Percentiles rank a stretch among this genome's conserved stretches.
Evolutionary conservation across 2,113 vertebrate species (phyloP).

Genomic region (Lethenteron reissneri): DNA sequence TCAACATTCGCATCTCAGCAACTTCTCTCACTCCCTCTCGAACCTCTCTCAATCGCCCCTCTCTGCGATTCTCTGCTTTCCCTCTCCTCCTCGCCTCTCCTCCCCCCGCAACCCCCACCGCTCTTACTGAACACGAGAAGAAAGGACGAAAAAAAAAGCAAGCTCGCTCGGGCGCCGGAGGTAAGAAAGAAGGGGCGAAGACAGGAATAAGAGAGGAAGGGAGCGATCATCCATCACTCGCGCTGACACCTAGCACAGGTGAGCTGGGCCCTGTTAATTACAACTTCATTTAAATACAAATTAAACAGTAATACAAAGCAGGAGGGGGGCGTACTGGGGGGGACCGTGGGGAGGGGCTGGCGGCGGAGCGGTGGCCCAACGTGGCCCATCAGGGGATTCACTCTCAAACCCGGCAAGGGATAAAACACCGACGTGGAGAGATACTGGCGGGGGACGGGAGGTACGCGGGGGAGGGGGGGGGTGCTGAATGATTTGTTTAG

Average conservation of each 20-base stretch:
- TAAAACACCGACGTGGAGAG: no score
- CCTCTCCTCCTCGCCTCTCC: background rate
- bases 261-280: slow-evolving; percentile 7
- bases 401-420: no score
- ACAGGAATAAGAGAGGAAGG: background rate
- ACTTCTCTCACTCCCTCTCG: no score
- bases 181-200: background rate
- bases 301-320: slow-evolving; percentile 5
- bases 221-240: slow-evolving; percentile 3
- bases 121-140: background rate
- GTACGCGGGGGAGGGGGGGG: no score
- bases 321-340: background rate
- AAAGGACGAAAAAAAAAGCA: background rate
- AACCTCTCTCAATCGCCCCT: no score
- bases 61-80: no score
- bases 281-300: slow-evolving; percentile 7
- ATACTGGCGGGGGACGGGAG: no score
- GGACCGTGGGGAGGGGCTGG: background rate
- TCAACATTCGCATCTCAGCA: no score
- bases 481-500: no score
- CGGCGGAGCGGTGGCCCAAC: no score
- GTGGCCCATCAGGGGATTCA: no score
- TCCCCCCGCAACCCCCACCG: background rate
- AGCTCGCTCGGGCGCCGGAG: background rate
- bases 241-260: slow-evolving; percentile 6